Conservation (phyloP, 2,113 vertebrate species). For the Elephas maximus region DNA sequence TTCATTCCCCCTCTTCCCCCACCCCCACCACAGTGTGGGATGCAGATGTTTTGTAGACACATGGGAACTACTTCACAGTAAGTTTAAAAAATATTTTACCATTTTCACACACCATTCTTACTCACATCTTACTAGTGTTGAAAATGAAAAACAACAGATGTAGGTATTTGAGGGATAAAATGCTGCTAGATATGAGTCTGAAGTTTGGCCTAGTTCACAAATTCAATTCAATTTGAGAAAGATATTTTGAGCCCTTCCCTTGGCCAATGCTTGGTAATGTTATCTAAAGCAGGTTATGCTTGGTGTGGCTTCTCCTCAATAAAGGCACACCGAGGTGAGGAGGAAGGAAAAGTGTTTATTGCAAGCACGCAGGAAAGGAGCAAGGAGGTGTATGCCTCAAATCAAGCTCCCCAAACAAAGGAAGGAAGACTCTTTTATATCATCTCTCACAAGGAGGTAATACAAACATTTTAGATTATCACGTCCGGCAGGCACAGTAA, state of each 20-base stretch:
- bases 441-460: no score
- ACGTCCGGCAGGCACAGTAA: no score
- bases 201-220: slow-evolving; percentile 8
- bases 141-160: slow-evolving; percentile 85
- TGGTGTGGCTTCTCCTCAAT: no score
- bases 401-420: no score
- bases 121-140: slow-evolving; percentile 75
- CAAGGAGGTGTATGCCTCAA: no score
- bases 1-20: neutral
- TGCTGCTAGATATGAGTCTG: neutral
- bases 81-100: slow-evolving; percentile 84
- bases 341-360: no score
- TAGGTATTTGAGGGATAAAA: slow-evolving; percentile 67
- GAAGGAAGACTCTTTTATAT: no score
- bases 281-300: no score
- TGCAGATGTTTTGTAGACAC: slow-evolving; percentile 76
- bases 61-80: slow-evolving; percentile 67
- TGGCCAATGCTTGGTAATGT: neutral
- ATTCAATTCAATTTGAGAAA: slow-evolving; percentile 2
- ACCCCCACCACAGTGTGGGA: neutral
- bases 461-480: no score
- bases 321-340: no score
- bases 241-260: neutral
- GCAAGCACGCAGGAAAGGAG: no score
- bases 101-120: slow-evolving; percentile 80